Percentiles rank a stretch among this genome's conserved stretches.
These are phyloP conservation scores for Drosophila mulleri DNA, from an alignment of 2,888 invertebrate genomes.

Conservation along the genomic window DNA sequence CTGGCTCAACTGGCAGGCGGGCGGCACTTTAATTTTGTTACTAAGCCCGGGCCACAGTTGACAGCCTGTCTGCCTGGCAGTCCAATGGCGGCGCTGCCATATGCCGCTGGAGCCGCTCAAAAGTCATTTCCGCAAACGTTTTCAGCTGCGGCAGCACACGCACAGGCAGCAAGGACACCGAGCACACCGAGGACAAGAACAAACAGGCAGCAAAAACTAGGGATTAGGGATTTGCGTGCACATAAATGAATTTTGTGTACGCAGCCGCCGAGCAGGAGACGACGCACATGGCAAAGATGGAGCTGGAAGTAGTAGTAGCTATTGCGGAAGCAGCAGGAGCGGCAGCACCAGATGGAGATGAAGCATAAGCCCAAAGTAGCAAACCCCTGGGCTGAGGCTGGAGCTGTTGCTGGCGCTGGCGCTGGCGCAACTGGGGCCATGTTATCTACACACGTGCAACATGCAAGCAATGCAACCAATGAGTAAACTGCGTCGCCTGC, in stretches of 20 bases:
- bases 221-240: conserved; percentile 81
- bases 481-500: conserved; percentile 38
- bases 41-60: conserved; percentile 65
- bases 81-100: conserved; percentile 43
- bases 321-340: not conserved
- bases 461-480: conserved; percentile 72
- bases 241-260: conserved; percentile 80
- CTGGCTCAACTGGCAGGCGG: conserved; percentile 40
- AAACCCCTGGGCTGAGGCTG: conserved; percentile 5
- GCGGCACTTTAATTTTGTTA: conserved; percentile 77
- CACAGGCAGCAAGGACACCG: conserved; percentile 13
- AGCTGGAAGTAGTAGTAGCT: not conserved
- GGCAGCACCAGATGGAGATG: conserved; percentile 14
- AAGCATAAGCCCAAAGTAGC: conserved; percentile 27
- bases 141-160: conserved; percentile 55
- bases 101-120: conserved; percentile 74
- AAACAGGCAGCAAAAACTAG: conserved; percentile 76
- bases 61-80: conserved; percentile 33
- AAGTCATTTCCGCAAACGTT: conserved; percentile 81
- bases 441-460: conserved; percentile 78
- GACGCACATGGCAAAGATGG: conserved; percentile 28
- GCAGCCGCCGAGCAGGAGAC: conserved; percentile 49
- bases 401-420: not conserved
- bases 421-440: conserved; percentile 20
- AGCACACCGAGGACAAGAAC: conserved; percentile 47